These are phyloP conservation scores for Aspidiotus destructor DNA, from an alignment of 2,888 invertebrate species.

Conservation along the genomic window DNA sequence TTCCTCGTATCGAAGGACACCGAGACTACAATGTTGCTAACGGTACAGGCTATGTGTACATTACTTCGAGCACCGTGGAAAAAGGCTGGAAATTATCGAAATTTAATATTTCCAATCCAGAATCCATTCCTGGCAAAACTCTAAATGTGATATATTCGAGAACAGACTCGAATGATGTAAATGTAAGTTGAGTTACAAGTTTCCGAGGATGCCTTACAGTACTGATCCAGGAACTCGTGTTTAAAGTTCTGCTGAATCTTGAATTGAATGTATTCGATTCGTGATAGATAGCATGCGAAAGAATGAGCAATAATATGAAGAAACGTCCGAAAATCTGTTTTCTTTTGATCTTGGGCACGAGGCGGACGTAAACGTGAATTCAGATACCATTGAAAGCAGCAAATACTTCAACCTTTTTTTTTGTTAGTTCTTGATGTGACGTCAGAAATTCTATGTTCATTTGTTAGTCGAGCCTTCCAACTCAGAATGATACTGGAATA, in stretches of 20 bases:
- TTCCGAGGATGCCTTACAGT: neutral
- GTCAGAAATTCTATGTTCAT: neutral
- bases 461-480: neutral
- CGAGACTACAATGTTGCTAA: slow-evolving; percentile 47
- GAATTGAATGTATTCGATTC: neutral
- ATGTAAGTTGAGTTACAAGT: neutral
- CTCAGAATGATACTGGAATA: no score
- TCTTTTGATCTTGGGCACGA: no score
- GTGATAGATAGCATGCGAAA: neutral
- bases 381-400: no score
- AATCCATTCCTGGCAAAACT: slow-evolving; percentile 58
- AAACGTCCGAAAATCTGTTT: no score
- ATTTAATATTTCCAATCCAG: slow-evolving; percentile 50
- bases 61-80: slow-evolving; percentile 41
- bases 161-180: slow-evolving; percentile 10
- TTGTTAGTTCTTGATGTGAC: no score
- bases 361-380: no score
- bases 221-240: no score
- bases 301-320: neutral
- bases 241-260: no score
- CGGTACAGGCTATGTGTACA: slow-evolving; percentile 61
- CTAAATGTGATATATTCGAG: slow-evolving; percentile 42
- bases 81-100: slow-evolving; percentile 56
- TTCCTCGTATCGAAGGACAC: slow-evolving; percentile 55
- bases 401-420: no score